Evolutionary conservation across 2,888 invertebrate species (phyloP).

Genomic region (Amiota minor): DNA sequence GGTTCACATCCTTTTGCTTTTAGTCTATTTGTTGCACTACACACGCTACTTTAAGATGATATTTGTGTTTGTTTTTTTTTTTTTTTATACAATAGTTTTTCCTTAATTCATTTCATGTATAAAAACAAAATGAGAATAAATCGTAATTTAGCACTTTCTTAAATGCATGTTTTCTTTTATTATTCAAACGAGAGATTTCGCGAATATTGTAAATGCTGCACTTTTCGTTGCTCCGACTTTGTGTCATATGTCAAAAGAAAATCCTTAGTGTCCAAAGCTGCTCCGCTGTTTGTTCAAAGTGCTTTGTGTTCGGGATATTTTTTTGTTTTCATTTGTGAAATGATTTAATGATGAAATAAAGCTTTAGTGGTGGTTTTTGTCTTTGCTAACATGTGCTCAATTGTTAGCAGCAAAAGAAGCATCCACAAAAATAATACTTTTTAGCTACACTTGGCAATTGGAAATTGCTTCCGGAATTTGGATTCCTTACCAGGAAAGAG

Average conservation of each 20-base stretch:
- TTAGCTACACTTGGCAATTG: too few relatives aligned
- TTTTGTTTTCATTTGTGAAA: too few relatives aligned
- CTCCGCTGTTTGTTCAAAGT: neutral
- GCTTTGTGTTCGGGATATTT: neutral
- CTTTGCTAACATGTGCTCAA: too few relatives aligned
- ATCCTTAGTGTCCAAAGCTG: slow-evolving; percentile 41
- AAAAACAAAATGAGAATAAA: neutral
- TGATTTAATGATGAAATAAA: too few relatives aligned
- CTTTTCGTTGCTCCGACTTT: slow-evolving; percentile 48
- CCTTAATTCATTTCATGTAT: neutral
- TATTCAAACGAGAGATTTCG: slow-evolving; percentile 45
- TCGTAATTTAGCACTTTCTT: slow-evolving; percentile 40
- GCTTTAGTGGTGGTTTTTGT: too few relatives aligned
- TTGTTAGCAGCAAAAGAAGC: too few relatives aligned
- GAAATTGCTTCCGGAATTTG: too few relatives aligned
- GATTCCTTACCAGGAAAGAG: too few relatives aligned
- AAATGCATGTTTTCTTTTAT: slow-evolving; percentile 45
- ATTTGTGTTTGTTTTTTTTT: neutral
- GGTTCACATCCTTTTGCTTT: slow-evolving; percentile 4
- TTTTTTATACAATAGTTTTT: neutral
- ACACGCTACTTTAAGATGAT: slow-evolving; percentile 5
- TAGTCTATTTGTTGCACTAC: slow-evolving; percentile 6
- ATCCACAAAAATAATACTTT: too few relatives aligned
- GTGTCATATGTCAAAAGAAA: slow-evolving; percentile 48
- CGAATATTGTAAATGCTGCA: slow-evolving; percentile 40